A percentile compares a stretch with the other conserved stretches of the same genome.
Conservation (phyloP, 2,797 vertebrate species). For the Danio kyathit region DNA sequence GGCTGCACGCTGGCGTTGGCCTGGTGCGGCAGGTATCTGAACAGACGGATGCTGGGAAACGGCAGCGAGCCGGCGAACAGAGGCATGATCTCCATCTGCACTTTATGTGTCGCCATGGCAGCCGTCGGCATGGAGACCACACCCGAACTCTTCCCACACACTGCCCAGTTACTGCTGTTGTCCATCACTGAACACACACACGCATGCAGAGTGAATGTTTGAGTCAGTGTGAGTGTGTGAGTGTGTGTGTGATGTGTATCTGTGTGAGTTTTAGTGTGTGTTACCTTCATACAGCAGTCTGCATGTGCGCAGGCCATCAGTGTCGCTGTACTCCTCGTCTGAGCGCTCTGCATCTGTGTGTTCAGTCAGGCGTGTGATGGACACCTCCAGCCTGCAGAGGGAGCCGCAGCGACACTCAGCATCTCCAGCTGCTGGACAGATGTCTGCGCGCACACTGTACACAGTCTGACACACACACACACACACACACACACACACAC, state of each 20-base stretch:
- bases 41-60: conserved; percentile 91
- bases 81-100: conserved; percentile 96
- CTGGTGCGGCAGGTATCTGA: conserved; percentile 94
- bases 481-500: conserved; percentile 79
- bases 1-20: conserved; percentile 85
- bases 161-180: conserved; percentile 97
- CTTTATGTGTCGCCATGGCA: conserved; percentile 86
- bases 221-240: too few species aligned
- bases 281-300: conserved; percentile 97
- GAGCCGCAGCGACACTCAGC: conserved; percentile 89
- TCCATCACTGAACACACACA: conserved; percentile 87
- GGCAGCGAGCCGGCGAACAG: conserved; percentile 94
- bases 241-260: too few species aligned
- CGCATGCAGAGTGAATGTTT: neutral
- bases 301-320: conserved; percentile 84
- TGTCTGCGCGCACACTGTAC: conserved; percentile 88
- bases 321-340: conserved; percentile 88
- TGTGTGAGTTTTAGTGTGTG: conserved; percentile 6
- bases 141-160: conserved; percentile 96
- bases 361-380: conserved; percentile 88
- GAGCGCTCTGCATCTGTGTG: conserved; percentile 85
- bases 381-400: conserved; percentile 91
- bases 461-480: conserved; percentile 81
- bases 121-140: conserved; percentile 90
- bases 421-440: conserved; percentile 83